Evolutionary conservation across 2,113 vertebrate genomes (phyloP), one percentile per base, ranked within the genome.

Genomic region (Epinephelus fuscoguttatus): DNA sequence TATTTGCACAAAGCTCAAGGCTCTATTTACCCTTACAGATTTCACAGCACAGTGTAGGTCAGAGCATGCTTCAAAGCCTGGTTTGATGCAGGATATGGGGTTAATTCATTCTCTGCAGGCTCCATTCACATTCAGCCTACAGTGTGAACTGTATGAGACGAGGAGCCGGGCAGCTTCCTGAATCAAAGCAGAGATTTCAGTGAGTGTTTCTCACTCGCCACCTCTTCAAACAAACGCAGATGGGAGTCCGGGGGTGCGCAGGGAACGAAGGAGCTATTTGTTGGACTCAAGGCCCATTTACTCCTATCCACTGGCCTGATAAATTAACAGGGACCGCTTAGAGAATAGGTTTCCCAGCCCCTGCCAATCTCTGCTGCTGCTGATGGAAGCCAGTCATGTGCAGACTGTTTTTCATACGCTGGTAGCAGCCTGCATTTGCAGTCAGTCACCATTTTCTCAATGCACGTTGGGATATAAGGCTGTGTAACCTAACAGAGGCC

Each of bases 11-110:
- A 52, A 64, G 52, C 82, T 74, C 82, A 49, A 30, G 18, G 45
- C 53, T 45, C 55, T 17, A 63, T 69, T 81, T 57, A 69, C 37
- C 67, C 61, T 85, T 69, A 59, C 47, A 67, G 56, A 71, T 70
- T 57, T 33, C 71, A 60, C 47, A 61, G 66, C 45, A 60, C 11
- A 45, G 42, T 11, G 11, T 23, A 53, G 78, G 82, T 81, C 85
- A 81, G 81, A 62, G 21, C 6, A 1, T 6, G 17, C 55, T 78
- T 73, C 56, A 86, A 64, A 70, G 73, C 30, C 18, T 7, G 64
- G 0, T 21, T 70, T 4, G 42, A 1, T 40, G 47, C 18, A 37
- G 33, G 33, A 66, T 77, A 62, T 15, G 19, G 23, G 80, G 18
- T 62, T 61, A 73, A 84, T 62, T 57, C 56, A 63, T 63, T 59